Base-by-base conservation (phyloP, 2,113 vertebrate genomes). In the Chamaea fasciata region DNA sequence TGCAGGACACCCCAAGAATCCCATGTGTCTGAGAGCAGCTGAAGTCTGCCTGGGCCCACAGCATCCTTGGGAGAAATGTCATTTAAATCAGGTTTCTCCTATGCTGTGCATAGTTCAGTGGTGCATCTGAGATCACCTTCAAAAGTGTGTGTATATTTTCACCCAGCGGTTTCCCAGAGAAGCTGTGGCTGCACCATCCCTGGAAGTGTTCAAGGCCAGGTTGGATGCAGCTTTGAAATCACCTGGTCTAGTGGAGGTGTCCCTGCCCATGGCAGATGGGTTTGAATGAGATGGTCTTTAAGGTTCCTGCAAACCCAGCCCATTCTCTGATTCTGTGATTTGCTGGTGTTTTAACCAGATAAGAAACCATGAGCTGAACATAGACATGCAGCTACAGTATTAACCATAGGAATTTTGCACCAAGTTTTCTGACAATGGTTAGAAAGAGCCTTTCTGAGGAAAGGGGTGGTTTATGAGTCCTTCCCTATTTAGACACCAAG, bases 71-170 rank as follows among this genome's bases (percentile, higher is more conserved):
- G 18, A 85, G 28, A 17, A 52, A n/a, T 23, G 27, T n/a, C 1
- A 50, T 42, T 83, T 68, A 71, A 89, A 79, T 4, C 17, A 65
- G 6, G 12, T 46, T 27, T 50, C 4, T 88, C 13, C 19, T 22
- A 0, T 7, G 13, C 19, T 60, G 26, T 57, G 10, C 14, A 8
- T 12, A 68, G 7, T 44, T 59, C 24, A 11, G 5, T 41, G 21
- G 8, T 53, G 21, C n/a, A 41, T 20, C 11, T 0, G 0, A 73
- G 63, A 27, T 7, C 42, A 53, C 18, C 30, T 53, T 56, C 41
- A 24, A 16, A 60, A 62, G 23, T 1, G 6, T 26, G 12, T 14
- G 9, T 6, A 8, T 67, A 16, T 24, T 76, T 87, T 71, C 5
- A 3, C 46, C 49, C 57, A 9, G 63, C 13, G 30, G n/a, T 23